Conservation (phyloP, 2,888 invertebrate genomes). For the Scaptomyza flava region DNA sequence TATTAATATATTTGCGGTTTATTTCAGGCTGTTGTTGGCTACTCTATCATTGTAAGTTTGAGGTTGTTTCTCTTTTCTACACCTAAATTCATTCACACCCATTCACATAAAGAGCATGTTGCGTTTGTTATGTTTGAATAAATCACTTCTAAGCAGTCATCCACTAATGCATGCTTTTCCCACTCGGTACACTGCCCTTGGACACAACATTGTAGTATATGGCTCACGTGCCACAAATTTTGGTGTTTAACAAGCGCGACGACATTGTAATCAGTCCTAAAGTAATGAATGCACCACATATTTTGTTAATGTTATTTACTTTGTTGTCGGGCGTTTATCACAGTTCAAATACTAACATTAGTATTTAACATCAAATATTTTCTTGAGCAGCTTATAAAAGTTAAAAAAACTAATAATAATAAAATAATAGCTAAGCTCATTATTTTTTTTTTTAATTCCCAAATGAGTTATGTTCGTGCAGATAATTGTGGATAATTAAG, state of each 20-base stretch:
- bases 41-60: not conserved
- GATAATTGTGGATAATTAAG: not conserved
- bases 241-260: conserved; percentile 33
- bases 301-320: conserved; percentile 27
- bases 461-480: not conserved
- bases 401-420: no score
- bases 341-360: conserved; percentile 25
- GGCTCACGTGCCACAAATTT: conserved; percentile 57
- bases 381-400: not conserved
- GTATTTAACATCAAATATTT: not conserved
- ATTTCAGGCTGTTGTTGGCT: no score
- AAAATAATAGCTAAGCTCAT: no score
- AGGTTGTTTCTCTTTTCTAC: not conserved
- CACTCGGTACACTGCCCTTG: not conserved
- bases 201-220: conserved; percentile 23
- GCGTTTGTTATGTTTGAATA: conserved; percentile 43
- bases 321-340: conserved; percentile 15
- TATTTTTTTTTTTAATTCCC: not conserved
- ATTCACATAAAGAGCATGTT: conserved; percentile 46
- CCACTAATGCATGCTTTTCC: conserved; percentile 13
- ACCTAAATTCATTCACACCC: conserved; percentile 1
- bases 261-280: conserved; percentile 35
- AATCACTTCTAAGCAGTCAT: conserved; percentile 61
- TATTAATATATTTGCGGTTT: no score
- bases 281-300: conserved; percentile 35